phyloP scores from a whole-genome alignment of 2,888 invertebrate species.

The Panopea generosa region DNA sequence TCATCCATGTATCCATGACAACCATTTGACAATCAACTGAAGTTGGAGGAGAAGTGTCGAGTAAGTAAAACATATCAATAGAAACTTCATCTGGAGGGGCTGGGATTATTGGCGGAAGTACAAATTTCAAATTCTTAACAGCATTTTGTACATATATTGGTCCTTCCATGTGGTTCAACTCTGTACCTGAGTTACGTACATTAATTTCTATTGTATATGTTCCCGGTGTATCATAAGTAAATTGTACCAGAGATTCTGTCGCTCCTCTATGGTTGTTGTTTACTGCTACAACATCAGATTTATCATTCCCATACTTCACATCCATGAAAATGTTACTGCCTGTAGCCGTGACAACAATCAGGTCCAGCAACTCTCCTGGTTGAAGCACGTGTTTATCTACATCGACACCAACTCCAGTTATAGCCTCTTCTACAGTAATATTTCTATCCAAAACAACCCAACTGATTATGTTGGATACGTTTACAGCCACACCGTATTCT shows the following conservation, averaged over 20 bases:
- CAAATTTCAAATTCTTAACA: constrained; percentile 52
- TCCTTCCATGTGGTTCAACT: constrained; percentile 13
- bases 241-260: constrained; percentile 32
- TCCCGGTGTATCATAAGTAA: constrained; percentile 44
- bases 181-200: constrained; percentile 47
- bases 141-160: constrained; percentile 59
- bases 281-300: constrained; percentile 21
- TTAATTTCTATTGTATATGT: constrained; percentile 48
- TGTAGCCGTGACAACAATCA: constrained; percentile 46
- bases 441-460: constrained; percentile 27
- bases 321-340: constrained; percentile 63
- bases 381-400: constrained; percentile 29
- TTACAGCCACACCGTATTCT: constrained; percentile 42
- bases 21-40: constrained; percentile 46
- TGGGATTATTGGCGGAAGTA: constrained; percentile 44
- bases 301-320: constrained; percentile 50
- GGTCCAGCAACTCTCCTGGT: constrained; percentile 45
- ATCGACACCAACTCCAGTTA: constrained; percentile 49
- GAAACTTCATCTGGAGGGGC: constrained; percentile 51
- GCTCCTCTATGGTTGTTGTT: constrained; percentile 56
- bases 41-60: constrained; percentile 46
- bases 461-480: constrained; percentile 65
- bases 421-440: constrained; percentile 58
- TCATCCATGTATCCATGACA: constrained; percentile 19
- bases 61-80: constrained; percentile 36